Evolutionary conservation across 2,888 invertebrate species (phyloP).

Genomic region (Drosophila rubida): DNA sequence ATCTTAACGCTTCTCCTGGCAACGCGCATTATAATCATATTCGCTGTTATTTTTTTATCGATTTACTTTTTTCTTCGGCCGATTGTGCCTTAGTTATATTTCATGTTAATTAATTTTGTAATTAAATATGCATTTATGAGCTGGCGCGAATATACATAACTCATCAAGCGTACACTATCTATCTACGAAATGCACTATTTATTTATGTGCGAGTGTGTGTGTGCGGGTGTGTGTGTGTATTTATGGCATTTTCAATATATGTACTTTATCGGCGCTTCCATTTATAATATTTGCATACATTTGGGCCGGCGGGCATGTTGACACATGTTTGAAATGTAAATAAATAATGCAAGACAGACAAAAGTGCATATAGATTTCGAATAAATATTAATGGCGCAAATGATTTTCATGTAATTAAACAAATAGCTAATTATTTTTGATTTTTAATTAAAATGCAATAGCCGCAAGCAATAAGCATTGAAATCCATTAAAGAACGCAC

Average conservation of each 20-base stretch:
- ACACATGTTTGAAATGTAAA: conserved; percentile 79
- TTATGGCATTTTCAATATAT: conserved; percentile 63
- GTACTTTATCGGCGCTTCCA: conserved; percentile 51
- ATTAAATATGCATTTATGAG: conserved; percentile 77
- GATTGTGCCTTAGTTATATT: conserved; percentile 55
- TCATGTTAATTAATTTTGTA: conserved; percentile 78
- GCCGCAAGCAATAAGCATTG: conserved; percentile 50
- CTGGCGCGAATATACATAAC: conserved; percentile 54
- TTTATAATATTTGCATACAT: conserved; percentile 60
- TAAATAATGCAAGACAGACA: conserved; percentile 69
- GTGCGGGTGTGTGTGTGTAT: conserved; percentile 6
- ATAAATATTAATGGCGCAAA: conserved; percentile 76
- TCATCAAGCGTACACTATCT: conserved; percentile 50
- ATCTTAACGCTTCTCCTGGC: conserved; percentile 40
- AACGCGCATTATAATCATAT: conserved; percentile 37
- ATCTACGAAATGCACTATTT: conserved; percentile 32
- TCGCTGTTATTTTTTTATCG: conserved; percentile 29
- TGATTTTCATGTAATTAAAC: conserved; percentile 79
- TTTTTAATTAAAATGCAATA: conserved; percentile 76
- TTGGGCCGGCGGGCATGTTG: conserved; percentile 69
- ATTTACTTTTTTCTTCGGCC: conserved; percentile 8
- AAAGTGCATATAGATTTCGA: conserved; percentile 48
- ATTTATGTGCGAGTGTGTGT: conserved; percentile 12
- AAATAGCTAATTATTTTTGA: conserved; percentile 80
- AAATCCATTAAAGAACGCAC: conserved; percentile 52